These are phyloP conservation scores for Deilephila porcellus DNA, from an alignment of 2,888 invertebrate species.

Conservation along the genomic window DNA sequence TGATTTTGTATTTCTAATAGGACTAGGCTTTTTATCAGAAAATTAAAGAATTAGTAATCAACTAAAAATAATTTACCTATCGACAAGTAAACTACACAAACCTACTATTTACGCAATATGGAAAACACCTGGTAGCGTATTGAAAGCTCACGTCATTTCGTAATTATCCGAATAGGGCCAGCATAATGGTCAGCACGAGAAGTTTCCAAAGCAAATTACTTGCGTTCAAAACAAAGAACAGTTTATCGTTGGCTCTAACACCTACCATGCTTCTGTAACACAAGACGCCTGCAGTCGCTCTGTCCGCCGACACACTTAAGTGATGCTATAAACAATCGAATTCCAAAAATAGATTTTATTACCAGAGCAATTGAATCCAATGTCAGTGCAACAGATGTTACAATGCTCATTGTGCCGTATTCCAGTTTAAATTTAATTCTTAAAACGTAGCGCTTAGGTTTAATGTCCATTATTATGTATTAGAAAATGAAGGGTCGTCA, in stretches of 20 bases:
- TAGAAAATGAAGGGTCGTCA: slow-evolving; percentile 51
- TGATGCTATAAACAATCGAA: slow-evolving; percentile 72
- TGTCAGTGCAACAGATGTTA: slow-evolving; percentile 64
- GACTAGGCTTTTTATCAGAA: no score
- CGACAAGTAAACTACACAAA: no score
- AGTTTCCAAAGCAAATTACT: slow-evolving; percentile 8
- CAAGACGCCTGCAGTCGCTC: slow-evolving; percentile 73
- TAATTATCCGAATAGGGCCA: not conserved
- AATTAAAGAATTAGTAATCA: no score
- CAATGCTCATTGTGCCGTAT: slow-evolving; percentile 60
- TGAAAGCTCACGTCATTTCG: not conserved
- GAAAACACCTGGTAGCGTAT: not conserved
- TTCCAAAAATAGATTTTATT: slow-evolving; percentile 77
- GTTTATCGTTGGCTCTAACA: slow-evolving; percentile 66
- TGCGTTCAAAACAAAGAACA: slow-evolving; percentile 56
- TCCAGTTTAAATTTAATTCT: slow-evolving; percentile 59
- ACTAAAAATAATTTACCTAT: no score
- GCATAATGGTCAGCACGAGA: not conserved
- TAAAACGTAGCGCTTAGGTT: slow-evolving; percentile 54
- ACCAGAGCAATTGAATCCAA: slow-evolving; percentile 75
- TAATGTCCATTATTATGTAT: slow-evolving; percentile 50
- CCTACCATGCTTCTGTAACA: slow-evolving; percentile 70
- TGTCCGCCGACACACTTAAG: slow-evolving; percentile 66
- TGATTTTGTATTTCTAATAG: no score
- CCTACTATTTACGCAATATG: not conserved